Base-by-base conservation (phyloP, 2,888 invertebrate genomes). In the Philereme vetulata region DNA sequence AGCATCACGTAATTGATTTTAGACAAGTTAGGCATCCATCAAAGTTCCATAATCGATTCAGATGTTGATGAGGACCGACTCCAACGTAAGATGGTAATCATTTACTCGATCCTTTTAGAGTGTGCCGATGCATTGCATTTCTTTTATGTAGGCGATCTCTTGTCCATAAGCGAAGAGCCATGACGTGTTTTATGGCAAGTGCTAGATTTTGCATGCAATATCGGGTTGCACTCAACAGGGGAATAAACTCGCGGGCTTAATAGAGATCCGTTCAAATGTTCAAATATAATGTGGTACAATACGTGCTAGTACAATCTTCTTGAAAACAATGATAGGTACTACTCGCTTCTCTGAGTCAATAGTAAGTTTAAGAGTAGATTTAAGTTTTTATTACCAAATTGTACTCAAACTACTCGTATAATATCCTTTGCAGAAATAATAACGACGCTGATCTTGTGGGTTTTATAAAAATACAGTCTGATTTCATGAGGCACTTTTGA, bases 141-240 rank as follows among this genome's bases (percentile, higher is more conserved):
- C 72, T 68, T 78, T 76, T 72, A 70, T 72, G 72, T 71, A 52
- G 59, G 60, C 71, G 70, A 74, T 74, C 71, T 71, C 71, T 78
- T 74, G 72, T 61, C 75, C 71, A 72, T 78, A 76, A 70, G 72
- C 66, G 74, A 76, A 67, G 68, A 71, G 70, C 54, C 67, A 68
- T 66, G 66, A 60, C 67, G 57, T 60, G 73, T 71, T 79, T 80
- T 82, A 83, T 80, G 79, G 76, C 71, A 70, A 75, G 68, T 74
- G 73, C 74, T 75, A 77, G 71, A 77, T 80, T 85, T 84, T 84
- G 82, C 81, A 84, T 85, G 77, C 72, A 72, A 69, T 77, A 74
- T 80, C 72, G 70, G 51, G 61, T 67, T 64, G 32, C 46, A 53
- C 56, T 54, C 46, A 49, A 67, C 58, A 65, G 56, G 58, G 65